Evolutionary conservation across 2,113 vertebrate species (phyloP), one percentile per base, ranked within the genome.

Genomic region (Neotoma lepida): DNA sequence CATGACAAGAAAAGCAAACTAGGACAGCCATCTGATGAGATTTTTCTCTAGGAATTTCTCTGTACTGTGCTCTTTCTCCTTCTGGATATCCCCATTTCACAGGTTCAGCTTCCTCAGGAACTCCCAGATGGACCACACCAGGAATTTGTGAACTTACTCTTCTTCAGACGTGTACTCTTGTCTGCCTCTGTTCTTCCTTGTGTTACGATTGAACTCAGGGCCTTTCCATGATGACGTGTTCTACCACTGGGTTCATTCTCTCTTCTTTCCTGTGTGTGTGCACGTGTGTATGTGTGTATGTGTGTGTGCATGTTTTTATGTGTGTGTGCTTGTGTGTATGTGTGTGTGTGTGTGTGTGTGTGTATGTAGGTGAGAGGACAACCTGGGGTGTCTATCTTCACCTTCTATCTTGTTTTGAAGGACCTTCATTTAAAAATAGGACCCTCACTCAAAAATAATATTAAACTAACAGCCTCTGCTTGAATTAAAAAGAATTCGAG

Each of bases 111-210:
- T 89, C 22, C 49, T 82, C 12, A 56, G 35, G 77, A 80, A 15
- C 70, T 92, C 93, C 58, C 33, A 64, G 49, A 90, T 58, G 77
- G 87, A 78, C 35, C 30, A 66, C 73, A 28, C 24, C 51, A 70
- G 26, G 56, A 74, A 81, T 78, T 87, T 89, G 66, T 63, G 70
- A 56, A 87, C 87, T 61, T 63, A 78, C 51, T 96, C 93, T 93
- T 94, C 44, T 24, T 87, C 46, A 96, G 35, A 89, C 66, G 70
- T 96, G 89, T 93, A 49, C 87, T 77, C 28, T 66, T 73, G 9
- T 51, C 58, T 77, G 56, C 51, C 51, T 64, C 13, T 63, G n/a
- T 61, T 61, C 24, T 35, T 68, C 33, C 9, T 66, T 49, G 9
- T 22, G 9, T 39, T 88, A n/a, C 9, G 9, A 30, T 4, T 41